These are phyloP conservation scores for Phalacrocorax aristotelis DNA, from an alignment of 2,113 vertebrate genomes.

Conservation along the genomic window DNA sequence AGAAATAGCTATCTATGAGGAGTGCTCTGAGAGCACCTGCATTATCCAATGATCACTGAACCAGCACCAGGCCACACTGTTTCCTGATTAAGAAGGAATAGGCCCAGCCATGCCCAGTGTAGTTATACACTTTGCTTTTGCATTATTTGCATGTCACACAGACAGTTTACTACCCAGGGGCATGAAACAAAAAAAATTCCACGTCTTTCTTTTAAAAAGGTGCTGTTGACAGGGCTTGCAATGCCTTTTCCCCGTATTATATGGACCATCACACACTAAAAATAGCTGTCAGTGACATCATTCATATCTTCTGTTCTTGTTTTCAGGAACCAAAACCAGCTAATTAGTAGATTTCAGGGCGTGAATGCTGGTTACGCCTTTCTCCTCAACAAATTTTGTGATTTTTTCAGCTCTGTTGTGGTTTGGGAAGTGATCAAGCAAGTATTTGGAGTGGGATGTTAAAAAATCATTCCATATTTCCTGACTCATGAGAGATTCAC, in stretches of 20 bases:
- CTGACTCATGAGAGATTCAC: background rate
- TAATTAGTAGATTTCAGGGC: background rate
- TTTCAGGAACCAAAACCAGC: background rate
- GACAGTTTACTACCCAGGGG: background rate
- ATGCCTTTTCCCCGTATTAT: background rate
- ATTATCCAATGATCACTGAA: background rate
- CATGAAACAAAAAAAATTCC: background rate
- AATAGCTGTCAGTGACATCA: background rate
- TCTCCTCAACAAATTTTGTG: background rate
- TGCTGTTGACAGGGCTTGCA: background rate
- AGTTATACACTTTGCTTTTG: background rate
- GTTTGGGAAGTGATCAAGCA: background rate
- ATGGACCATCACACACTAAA: background rate
- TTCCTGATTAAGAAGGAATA: constrained; percentile 7
- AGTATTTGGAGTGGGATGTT: background rate
- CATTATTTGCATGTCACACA: background rate
- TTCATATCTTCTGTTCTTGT: background rate
- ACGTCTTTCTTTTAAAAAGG: background rate
- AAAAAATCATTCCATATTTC: background rate
- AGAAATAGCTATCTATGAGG: background rate
- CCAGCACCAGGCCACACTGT: background rate
- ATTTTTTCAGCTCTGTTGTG: background rate
- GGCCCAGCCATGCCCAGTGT: background rate
- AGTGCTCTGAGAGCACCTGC: background rate
- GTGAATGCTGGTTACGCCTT: background rate